These are phyloP conservation scores for Agrilus cyanescens DNA, from an alignment of 2,888 invertebrate genomes.

Conservation along the genomic window DNA sequence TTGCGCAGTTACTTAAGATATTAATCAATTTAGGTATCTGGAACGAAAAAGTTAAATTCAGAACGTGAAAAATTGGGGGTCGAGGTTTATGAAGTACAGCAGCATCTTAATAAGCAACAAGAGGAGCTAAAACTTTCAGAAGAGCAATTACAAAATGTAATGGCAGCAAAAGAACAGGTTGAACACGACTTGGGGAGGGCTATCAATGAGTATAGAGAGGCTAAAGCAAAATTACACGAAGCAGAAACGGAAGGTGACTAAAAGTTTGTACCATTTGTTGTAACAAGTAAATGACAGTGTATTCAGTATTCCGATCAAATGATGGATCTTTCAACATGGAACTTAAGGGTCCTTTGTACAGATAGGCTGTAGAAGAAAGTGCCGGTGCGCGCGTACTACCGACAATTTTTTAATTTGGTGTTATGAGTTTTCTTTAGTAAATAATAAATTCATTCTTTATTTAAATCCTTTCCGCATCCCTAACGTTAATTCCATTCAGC, in stretches of 20 bases:
- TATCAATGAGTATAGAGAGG: conserved; percentile 37
- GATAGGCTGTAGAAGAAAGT: too few species aligned
- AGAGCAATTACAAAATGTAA: conserved; percentile 38
- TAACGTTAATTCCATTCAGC: too few species aligned
- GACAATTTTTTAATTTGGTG: too few species aligned
- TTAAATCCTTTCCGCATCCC: too few species aligned
- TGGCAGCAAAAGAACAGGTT: conserved; percentile 39
- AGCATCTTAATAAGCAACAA: conserved; percentile 44
- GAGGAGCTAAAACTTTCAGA: conserved; percentile 45
- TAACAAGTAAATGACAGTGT: too few species aligned
- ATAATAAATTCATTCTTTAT: too few species aligned
- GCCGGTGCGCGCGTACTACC: too few species aligned
- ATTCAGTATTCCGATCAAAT: too few species aligned
- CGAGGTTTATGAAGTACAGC: conserved; percentile 49
- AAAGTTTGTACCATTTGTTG: not conserved
- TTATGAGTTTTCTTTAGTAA: too few species aligned
- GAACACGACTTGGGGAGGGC: conserved; percentile 39
- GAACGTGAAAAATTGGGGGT: conserved; percentile 46
- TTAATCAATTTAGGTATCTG: conserved; percentile 30
- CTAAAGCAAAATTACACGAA: conserved; percentile 37
- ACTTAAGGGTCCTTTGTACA: too few species aligned
- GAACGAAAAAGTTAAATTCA: conserved; percentile 38
- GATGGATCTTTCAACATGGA: too few species aligned
- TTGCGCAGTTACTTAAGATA: not conserved
- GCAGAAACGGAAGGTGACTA: conserved; percentile 35